Evolutionary conservation across 2,888 invertebrate genomes (phyloP).

Genomic region (Meteorus cinctellus): DNA sequence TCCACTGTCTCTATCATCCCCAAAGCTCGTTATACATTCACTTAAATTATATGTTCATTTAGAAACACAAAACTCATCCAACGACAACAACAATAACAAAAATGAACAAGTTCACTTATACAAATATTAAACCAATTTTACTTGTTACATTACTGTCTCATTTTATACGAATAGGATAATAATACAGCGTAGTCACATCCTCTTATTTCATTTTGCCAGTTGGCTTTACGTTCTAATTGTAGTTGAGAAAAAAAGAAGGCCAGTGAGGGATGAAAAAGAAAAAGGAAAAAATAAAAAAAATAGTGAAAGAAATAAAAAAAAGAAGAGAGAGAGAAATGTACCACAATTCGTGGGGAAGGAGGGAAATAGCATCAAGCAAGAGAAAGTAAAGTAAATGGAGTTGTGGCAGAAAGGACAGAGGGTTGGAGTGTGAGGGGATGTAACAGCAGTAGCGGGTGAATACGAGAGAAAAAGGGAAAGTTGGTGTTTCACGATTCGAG

Average conservation of each 20-base stretch:
- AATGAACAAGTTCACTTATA: not conserved
- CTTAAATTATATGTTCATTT: too few relatives aligned
- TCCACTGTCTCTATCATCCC: too few relatives aligned
- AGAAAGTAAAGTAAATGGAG: slow-evolving; percentile 2
- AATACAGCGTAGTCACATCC: not conserved
- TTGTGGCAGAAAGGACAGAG: not conserved
- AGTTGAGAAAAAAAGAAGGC: slow-evolving; percentile 15
- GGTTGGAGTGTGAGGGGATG: not conserved
- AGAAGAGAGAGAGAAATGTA: slow-evolving; percentile 11
- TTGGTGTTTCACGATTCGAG: slow-evolving; percentile 45
- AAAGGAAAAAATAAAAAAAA: slow-evolving; percentile 1
- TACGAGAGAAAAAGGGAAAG: slow-evolving; percentile 31
- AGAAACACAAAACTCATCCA: not conserved
- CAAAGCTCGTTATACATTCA: too few relatives aligned
- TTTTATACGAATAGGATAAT: not conserved
- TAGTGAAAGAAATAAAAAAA: slow-evolving; percentile 3
- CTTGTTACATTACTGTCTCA: not conserved
- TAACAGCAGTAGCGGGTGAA: slow-evolving; percentile 23
- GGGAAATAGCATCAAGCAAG: slow-evolving; percentile 1
- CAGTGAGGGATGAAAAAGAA: not conserved
- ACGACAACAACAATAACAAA: slow-evolving; percentile 2
- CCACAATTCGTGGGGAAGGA: not conserved
- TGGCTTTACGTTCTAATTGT: slow-evolving; percentile 32
- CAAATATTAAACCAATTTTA: not conserved
- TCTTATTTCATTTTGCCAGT: slow-evolving; percentile 20